Base-by-base conservation (phyloP, 1,140 invertebrate genomes). In the Nasonia giraulti region DNA sequence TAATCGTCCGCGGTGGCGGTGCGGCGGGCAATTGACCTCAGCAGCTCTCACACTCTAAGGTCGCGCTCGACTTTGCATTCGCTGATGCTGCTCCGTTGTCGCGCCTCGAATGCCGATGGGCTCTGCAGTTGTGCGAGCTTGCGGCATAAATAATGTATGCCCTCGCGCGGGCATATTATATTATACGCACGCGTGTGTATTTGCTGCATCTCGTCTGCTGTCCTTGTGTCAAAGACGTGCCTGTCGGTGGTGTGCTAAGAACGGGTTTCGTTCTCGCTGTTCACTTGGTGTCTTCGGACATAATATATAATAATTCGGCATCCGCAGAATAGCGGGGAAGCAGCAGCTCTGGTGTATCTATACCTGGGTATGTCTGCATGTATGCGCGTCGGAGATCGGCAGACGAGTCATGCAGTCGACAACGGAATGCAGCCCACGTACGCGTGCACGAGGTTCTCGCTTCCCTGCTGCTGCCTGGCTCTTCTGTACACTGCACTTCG, bases 21-120 rank as follows among this genome's bases (percentile, higher is more conserved):
- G 88, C 88, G 86, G 89, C 86, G 86, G 86, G 85, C 89, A 91
- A 91, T 91, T 91, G 90, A 91, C 89, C 90, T 82, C 80, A 73
- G 80, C 82, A 62, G 27, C 79, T 81, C 78, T 85, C 83, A 86
- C 85, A 88, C 86, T 88, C 87, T 83, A 86, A 84, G 87, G 85
- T 87, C 88, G 86, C 33, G 87, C 86, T 86, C 74, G 82, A 86
- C 75, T 90, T 91, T 90, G 40, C 50, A 90, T 90, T 90, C 88
- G 85, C 88, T 88, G 87, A 3, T 17, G 55, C 33, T 37, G 0
- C 33, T 37, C 33, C 33, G 33, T 33, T 33, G 33, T 33, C 55
- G 88, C 87, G 87, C 88, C 87, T 88, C 86, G 79, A 82, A 86
- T 88, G 83, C 88, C 82, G 89, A 87, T 83, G 86, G 69, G 86